Evolutionary conservation across 2,888 invertebrate species (phyloP), one percentile per base, ranked within the genome.

Genomic region (Halictus quadricinctus): DNA sequence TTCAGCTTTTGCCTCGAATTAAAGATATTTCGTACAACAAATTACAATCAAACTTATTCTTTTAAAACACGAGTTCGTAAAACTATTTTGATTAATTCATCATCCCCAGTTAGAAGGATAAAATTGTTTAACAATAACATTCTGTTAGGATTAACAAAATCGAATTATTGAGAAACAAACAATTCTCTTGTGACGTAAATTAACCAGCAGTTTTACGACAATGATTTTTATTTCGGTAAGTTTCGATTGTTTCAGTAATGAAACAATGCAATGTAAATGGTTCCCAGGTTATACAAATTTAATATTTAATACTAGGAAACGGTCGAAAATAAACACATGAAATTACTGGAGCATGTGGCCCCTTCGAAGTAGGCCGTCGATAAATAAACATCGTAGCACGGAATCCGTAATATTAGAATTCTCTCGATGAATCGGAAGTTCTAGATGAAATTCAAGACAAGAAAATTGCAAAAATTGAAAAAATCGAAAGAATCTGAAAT

Each of bases 311-410:
- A 69, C n/a, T n/a, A 70, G n/a, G 69, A 43, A 70, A 43, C 41
- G 36, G n/a, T 70, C 69, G 69, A n/a, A 79, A 83, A 84, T 79
- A 84, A 72, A 78, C 74, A 66, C 46, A 18, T 36, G 76, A 75
- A 66, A 60, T 18, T 70, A 54, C 41, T n/a, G 18, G 48, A 85
- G 43, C 78, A 60, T 2, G 21, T 48, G 60, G 79, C 72, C 41
- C 36, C 36, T 54, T 64, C 64, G 50, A 83, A 84, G 54, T 80
- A 79, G 76, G 76, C 69, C 81, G 36, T 36, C 66, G 72, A 75
- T 79, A 85, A 84, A 85, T 80, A 85, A 84, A 72, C 84, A 74
- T 58, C 10, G 64, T 48, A 36, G 69, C 69, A 60, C 73, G 4
- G 73, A 84, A 84, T 29, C 50, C 15, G 46, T 74, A 82, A 82